These are phyloP conservation scores for Tholera decimalis DNA, from an alignment of 2,888 invertebrate genomes.

Conservation along the genomic window DNA sequence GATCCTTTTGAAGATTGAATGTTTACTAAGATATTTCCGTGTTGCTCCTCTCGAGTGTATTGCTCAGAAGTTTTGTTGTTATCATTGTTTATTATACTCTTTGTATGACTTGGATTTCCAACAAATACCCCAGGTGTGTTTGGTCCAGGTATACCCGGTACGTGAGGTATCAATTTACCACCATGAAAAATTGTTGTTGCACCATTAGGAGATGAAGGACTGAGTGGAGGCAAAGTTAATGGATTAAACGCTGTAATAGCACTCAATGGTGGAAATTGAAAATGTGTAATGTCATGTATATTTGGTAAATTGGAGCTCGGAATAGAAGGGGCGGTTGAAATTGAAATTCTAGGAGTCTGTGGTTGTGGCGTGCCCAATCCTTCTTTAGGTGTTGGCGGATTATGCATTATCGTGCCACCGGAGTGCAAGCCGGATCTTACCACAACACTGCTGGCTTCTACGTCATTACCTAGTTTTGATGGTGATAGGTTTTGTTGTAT, in stretches of 20 bases:
- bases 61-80: slow-evolving; percentile 69
- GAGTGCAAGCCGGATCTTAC: slow-evolving; percentile 96
- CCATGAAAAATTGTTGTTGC: slow-evolving; percentile 93
- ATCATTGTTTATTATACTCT: slow-evolving; percentile 72
- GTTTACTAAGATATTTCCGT: slow-evolving; percentile 68
- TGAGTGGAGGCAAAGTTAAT: slow-evolving; percentile 92
- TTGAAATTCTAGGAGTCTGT: slow-evolving; percentile 91
- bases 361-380: slow-evolving; percentile 81
- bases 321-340: slow-evolving; percentile 90
- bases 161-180: slow-evolving; percentile 95
- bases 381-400: slow-evolving; percentile 91
- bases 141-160: slow-evolving; percentile 97
- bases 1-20: slow-evolving; percentile 70
- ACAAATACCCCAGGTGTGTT: slow-evolving; percentile 90
- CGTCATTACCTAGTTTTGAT: slow-evolving; percentile 82
- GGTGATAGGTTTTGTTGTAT: slow-evolving; percentile 88
- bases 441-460: slow-evolving; percentile 93
- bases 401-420: slow-evolving; percentile 95
- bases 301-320: slow-evolving; percentile 90
- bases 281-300: slow-evolving; percentile 89
- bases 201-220: slow-evolving; percentile 90
- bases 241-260: slow-evolving; percentile 94
- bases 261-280: slow-evolving; percentile 93
- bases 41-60: slow-evolving; percentile 71
- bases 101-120: slow-evolving; percentile 74